These are phyloP conservation scores for Cantharis rustica DNA, from an alignment of 2,888 invertebrate genomes.

Conservation along the genomic window DNA sequence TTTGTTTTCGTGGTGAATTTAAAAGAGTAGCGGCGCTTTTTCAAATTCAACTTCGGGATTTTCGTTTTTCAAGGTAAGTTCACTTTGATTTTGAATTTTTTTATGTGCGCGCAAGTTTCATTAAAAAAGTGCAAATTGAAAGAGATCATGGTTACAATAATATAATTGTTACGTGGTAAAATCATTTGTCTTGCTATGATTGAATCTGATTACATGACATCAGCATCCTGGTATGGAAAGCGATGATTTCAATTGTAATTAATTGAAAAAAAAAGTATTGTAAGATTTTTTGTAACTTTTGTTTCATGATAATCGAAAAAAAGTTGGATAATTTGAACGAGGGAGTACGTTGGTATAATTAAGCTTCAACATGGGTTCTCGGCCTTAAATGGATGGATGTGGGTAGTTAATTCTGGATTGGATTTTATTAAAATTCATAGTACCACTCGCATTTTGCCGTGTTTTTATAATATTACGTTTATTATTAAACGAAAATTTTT, in stretches of 20 bases:
- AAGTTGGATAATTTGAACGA: conserved; percentile 1
- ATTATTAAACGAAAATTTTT: not conserved
- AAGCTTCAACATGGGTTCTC: conserved; percentile 22
- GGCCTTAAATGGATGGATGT: conserved; percentile 17
- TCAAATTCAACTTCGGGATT: not conserved
- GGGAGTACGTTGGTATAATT: conserved; percentile 27
- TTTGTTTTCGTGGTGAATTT: not conserved
- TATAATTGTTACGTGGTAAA: conserved; percentile 22
- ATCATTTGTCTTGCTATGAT: conserved; percentile 24
- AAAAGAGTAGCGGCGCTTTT: not conserved
- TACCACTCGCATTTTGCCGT: not conserved
- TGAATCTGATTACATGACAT: conserved; percentile 35
- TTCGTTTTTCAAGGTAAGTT: not conserved
- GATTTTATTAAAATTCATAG: conserved; percentile 23
- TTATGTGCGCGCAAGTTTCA: not conserved
- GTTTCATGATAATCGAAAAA: not conserved
- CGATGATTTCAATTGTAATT: conserved; percentile 33
- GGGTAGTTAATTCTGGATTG: conserved; percentile 27
- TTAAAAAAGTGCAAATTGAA: not conserved
- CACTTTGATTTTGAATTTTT: not conserved
- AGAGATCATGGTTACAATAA: conserved; percentile 14
- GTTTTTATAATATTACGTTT: not conserved
- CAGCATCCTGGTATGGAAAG: conserved; percentile 34
- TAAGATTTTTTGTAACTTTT: not conserved
- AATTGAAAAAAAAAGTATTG: conserved; percentile 12